Evolutionary conservation across 2,888 invertebrate genomes (phyloP), one percentile per base, ranked within the genome.

Genomic region (Cylloceria caligata): DNA sequence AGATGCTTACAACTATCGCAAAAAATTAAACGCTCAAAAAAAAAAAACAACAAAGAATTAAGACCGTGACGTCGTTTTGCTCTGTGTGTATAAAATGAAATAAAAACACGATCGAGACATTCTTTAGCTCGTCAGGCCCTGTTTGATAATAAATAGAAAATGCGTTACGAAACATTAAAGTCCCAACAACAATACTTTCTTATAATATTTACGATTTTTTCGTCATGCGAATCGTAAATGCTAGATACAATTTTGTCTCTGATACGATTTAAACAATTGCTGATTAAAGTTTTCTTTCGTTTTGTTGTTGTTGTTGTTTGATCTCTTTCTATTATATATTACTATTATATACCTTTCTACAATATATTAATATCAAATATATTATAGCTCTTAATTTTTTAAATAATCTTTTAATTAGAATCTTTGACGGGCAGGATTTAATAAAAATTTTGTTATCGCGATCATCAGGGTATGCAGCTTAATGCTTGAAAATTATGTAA

Each of bases 351-450:
- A 83, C 81, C 81, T 84, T 78, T 79, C 82, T 72, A 80, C 84
- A 81, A 87, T 88, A 88, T 87, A 87, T 87, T 86, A 87, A 85
- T 86, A 87, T 87, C 80, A 87, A 86, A 88, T 87, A 86, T 84
- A 85, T 83, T 88, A 84, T 80, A 83, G 73, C 71, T 85, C 72
- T 85, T 73, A 72, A 80, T 64, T 80, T 83, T n/a, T 42, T 84
- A 71, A 65, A 81, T 81, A 74, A 76, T 80, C 82, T 82, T 69
- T 65, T 60, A 67, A 76, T 67, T 67, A 76, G 39, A 62, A 69
- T 75, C 75, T 65, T 75, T 62, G 55, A 57, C 39, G 69, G 74
- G 80, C 75, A 80, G 71, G 74, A 67, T 60, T 71, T 47, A 42
- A 42, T 60, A 36, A 57, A 64, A 64, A 36, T 62, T 36, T 52